Evolutionary conservation across 2,888 invertebrate species (phyloP), one percentile per base, ranked within the genome.

Genomic region (Junonia oenone): DNA sequence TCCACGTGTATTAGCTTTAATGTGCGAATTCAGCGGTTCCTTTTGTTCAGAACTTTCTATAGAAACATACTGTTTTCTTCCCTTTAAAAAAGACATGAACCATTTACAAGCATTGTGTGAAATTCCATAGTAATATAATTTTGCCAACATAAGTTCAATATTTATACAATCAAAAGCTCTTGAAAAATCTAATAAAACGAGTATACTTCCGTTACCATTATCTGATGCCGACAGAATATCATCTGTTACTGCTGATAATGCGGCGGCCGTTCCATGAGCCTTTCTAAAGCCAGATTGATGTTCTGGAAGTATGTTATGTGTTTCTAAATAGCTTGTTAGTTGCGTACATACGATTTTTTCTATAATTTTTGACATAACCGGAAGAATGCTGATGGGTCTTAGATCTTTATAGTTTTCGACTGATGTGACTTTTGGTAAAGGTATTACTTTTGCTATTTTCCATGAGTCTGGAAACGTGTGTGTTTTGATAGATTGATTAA

Each of bases 391-490:
- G 0, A 73, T 68, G 0, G 72, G 70, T 5, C 70, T 43, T 5
- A 66, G 54, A 29, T 73, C 68, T 8, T 1, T 49, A 13, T 37
- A 26, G 8, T 38, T 2, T 14, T 37, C 26, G 4, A 65, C 63
- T 13, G 35, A 15, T 9, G 48, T 31, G 19, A 45, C 58, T 56
- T 73, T 73, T 0, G 66, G 66, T 0, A 69, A 45, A 0, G 69
- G 68, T 6, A 33, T 51, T 1, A 71, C 46, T 0, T 68, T 1
- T 0, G 71, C 67, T n/a, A 17, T 47, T 51, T 69, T 70, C 68
- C 71, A 70, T 0, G 27, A 22, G 0, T 38, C 38, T 4, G 68
- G 69, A 40, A 67, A 65, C 1, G 2, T 31, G 8, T 27, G 15
- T 5, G 46, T 56, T 48, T 8, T 6, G 14, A 65, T 55, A 0